Base-by-base conservation (phyloP, 2,113 vertebrate species). In the Mobula hypostoma region DNA sequence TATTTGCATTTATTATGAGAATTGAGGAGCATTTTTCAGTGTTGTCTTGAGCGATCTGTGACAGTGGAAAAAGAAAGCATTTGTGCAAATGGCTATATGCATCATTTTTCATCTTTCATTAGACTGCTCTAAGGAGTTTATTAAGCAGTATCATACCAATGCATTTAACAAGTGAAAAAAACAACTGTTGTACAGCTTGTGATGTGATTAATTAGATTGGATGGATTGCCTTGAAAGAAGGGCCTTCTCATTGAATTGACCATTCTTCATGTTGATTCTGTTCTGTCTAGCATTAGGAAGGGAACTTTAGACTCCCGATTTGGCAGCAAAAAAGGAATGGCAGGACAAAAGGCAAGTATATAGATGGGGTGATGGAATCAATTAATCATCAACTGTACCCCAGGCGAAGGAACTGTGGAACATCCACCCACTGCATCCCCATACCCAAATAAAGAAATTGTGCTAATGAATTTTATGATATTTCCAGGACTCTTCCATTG, bases 1-100 rank as follows among this genome's bases (percentile, higher is more conserved):
- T 7, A 72, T 93, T 76, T 74, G 36, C 70, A 93, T 29, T 92
- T 72, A 72, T 92, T 92, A 40, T 74, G 91, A 93, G 68, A 15
- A 93, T 56, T 17, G 32, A 15, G 27, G 70, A 74, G 27, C 32
- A 19, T 40, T 93, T 93, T 36, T 93, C 68, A 8, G 29, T 2
- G 29, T 32, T 32, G 61, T 68, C 29, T 66, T 61, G 29, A 32
- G 85, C 12, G 32, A 88, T 66, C 14, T 17, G 27, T 29, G n/a
- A n/a, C 58, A 63, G 63, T 90, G 85, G 66, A 32, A 90, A 66
- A 90, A 79, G 77, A 79, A 15, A 79, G 77, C 29, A 32, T 36
- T 66, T 90, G 85, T 90, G 21, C 29, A 90, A 90, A 90, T 90
- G 3, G 11, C 85, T n/a, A 0, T 32, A n/a, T 32, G 5, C 15